These are phyloP conservation scores for Platichthys stellatus DNA, from an alignment of 2,113 vertebrate genomes.

Conservation along the genomic window DNA sequence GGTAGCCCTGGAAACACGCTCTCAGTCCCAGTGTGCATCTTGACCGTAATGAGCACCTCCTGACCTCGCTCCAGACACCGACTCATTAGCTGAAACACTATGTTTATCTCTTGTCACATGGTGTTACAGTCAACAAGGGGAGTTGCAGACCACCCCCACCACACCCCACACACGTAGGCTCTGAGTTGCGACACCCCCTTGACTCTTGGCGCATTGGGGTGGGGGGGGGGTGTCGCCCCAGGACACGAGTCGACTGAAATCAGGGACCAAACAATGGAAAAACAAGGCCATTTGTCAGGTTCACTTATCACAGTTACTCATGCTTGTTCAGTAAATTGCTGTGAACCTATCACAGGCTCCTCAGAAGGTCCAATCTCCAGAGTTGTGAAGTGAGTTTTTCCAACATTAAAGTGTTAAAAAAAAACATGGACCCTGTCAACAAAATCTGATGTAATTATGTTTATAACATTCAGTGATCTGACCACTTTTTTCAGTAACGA, in stretches of 20 bases:
- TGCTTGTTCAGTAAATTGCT: no score
- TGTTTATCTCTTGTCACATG: constrained; percentile 72
- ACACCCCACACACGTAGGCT: background rate
- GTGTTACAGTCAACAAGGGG: constrained; percentile 49
- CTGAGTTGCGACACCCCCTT: constrained; percentile 5
- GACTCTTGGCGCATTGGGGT: background rate
- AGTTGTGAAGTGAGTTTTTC: no score
- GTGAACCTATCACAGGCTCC: background rate
- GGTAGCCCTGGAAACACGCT: constrained; percentile 1
- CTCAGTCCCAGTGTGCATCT: constrained; percentile 20
- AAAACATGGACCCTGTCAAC: no score
- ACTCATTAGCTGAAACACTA: constrained; percentile 61
- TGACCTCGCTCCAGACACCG: constrained; percentile 48
- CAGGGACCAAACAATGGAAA: constrained; percentile 17
- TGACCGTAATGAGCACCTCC: constrained; percentile 51
- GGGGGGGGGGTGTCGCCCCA: constrained; percentile 11
- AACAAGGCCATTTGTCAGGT: constrained; percentile 17
- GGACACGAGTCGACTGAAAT: constrained; percentile 23
- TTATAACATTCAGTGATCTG: no score
- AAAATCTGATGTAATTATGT: no score
- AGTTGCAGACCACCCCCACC: constrained; percentile 24
- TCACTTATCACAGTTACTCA: constrained; percentile 8
- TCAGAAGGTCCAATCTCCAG: no score
- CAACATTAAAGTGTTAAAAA: background rate
- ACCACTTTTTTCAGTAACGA: no score